phyloP scores from a whole-genome alignment of 2,888 invertebrate species.

The Tenthredo distinguenda region DNA sequence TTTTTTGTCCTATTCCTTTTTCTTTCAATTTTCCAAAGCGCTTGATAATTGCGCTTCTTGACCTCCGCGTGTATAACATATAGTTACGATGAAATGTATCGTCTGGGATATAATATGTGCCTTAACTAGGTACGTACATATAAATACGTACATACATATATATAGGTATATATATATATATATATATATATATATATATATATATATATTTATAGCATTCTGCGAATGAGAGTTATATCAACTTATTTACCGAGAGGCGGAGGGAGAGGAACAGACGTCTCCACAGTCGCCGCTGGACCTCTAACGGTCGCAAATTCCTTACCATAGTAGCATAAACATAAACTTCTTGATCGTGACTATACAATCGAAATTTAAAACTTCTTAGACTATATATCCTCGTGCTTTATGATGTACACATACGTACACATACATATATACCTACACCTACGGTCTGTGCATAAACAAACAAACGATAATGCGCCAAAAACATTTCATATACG shows the following conservation, averaged over 20 bases:
- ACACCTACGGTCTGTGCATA: not conserved
- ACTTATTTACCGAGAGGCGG: slow-evolving; percentile 46
- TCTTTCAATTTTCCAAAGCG: not conserved
- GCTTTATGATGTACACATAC: not conserved
- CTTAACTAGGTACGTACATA: not conserved
- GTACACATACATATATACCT: not conserved
- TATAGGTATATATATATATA: not conserved
- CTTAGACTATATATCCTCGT: not conserved
- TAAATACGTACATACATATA: not conserved
- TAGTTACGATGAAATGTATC: slow-evolving; percentile 12
- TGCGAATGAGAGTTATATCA: not conserved
- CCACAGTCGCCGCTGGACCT: slow-evolving; percentile 7
- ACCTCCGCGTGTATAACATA: not conserved
- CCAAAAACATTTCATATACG: not conserved
- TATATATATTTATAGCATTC: slow-evolving; percentile 32
- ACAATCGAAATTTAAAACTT: slow-evolving; percentile 56
- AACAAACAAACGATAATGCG: not conserved
- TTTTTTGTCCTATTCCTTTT: not conserved
- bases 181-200: not conserved
- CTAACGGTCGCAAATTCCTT: slow-evolving; percentile 61
- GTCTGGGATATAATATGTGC: slow-evolving; percentile 9
- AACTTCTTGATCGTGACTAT: slow-evolving; percentile 21
- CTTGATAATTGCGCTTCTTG: not conserved
- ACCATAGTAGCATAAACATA: not conserved
- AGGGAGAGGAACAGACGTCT: slow-evolving; percentile 46